Evolutionary conservation across 2,888 invertebrate genomes (phyloP), one percentile per base, ranked within the genome.

Genomic region (Diogma glabrata): DNA sequence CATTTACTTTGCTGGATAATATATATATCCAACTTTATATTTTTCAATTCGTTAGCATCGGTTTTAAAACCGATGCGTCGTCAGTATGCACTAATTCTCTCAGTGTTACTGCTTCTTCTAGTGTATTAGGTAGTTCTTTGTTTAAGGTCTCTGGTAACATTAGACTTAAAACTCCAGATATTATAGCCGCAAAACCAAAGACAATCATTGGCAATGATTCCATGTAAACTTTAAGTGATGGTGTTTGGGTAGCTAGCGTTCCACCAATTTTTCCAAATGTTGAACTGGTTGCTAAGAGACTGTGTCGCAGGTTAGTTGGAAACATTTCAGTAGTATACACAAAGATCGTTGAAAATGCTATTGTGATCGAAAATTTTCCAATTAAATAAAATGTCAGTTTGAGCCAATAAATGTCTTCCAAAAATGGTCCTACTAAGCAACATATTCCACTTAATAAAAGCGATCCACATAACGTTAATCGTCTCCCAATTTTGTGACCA

Each of bases 321-420:
- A 82, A 84, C 67, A 84, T 72, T 68, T 84, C 84, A 38, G 82
- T 75, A 30, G 83, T 81, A 65, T 76, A 80, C 61, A 82, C 75
- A 67, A 82, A 82, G 57, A 82, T 65, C n/a, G 79, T 75, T 62
- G 79, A 77, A 65, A 81, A 82, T 22, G 82, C 77, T 60, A 78
- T 75, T 48, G 82, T 77, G 53, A 81, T 80, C 45, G 77, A 73
- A 61, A 81, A 71, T 66, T 82, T 83, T 49, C 83, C 82, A 59
- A 74, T 65, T 60, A 83, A 72, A 67, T 75, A 82, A n/a, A 67
- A 50, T 1, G 59, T 57, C 20, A 67, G 30, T 45, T 47, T 50
- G 3, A 43, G n/a, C 23, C 52, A 52, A 16, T 47, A 48, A 22
- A 50, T 47, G 8, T 50, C 53, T 53, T 40, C 20, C 19, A 40